These are phyloP conservation scores for Nasua narica DNA, from an alignment of 2,797 vertebrate genomes.

Conservation along the genomic window DNA sequence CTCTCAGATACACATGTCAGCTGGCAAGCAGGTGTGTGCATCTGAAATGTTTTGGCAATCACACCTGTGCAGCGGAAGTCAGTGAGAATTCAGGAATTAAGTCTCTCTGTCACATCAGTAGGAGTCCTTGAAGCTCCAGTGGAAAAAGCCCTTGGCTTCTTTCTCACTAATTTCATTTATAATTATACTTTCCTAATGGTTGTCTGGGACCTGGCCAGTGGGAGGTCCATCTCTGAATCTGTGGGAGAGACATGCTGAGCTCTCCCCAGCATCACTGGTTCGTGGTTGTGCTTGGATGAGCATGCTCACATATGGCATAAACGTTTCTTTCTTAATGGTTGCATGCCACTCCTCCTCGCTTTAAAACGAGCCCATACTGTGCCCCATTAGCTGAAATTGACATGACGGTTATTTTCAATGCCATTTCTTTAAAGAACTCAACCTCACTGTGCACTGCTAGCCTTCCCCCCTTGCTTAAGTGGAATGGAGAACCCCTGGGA, in stretches of 20 bases:
- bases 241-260: neutral
- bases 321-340: constrained; percentile 26
- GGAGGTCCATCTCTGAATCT: neutral
- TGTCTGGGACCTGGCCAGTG: neutral
- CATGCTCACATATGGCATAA: constrained; percentile 2
- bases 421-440: constrained; percentile 62
- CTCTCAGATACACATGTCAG: neutral
- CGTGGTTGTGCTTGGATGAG: constrained; percentile 36
- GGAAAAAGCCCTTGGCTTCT: neutral
- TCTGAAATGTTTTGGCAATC: neutral
- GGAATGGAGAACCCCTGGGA: constrained; percentile 55
- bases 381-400: constrained; percentile 72
- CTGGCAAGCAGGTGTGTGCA: constrained; percentile 38
- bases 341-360: constrained; percentile 42
- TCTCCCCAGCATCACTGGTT: neutral
- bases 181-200: constrained; percentile 48
- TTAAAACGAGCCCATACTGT: constrained; percentile 66
- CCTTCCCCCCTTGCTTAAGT: constrained; percentile 41
- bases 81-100: neutral
- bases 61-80: constrained; percentile 31
- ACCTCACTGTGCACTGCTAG: neutral
- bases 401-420: constrained; percentile 68
- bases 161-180: constrained; percentile 31
- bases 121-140: neutral
- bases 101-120: neutral